Evolutionary conservation across 2,113 vertebrate genomes (phyloP), one percentile per base, ranked within the genome.

Genomic region (Ardeotis arabs): DNA sequence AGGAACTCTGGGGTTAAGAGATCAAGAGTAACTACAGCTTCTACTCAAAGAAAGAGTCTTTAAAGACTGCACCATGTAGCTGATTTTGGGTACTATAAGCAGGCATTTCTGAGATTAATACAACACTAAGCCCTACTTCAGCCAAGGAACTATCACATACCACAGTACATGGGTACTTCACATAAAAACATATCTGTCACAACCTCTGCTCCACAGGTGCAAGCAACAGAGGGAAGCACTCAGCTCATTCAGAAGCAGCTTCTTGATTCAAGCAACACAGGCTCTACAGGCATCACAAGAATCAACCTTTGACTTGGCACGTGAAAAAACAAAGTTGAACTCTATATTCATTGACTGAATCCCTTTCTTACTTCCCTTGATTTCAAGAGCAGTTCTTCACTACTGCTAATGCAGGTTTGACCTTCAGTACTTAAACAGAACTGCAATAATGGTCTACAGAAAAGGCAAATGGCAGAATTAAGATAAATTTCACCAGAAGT

Each of bases 1-100:
- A 93, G 73, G 84, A 96, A 91, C 77, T 89, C 87, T 59, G 73
- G 58, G 77, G 91, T 94, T 95, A 95, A 87, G 58, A 95, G 91
- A 92, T 92, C 92, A 95, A 91, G 67, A 90, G 28, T 82, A 94
- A 74, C 93, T 78, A 90, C 56, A 86, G 92, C 59, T 92, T 84
- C 73, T 76, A 66, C 56, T 93, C 35, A 89, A 84, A 90, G 59
- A 68, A 87, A 76, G 69, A 59, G 25, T 53, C 90, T 91, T 96
- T 74, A 86, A 88, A 94, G 92, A 87, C 12, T 79, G 33, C 41
- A 86, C 62, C 55, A 35, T 33, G 77, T 58, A 89, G 69, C 80
- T 73, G 62, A 73, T 68, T 75, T 75, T 62, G 87, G 77, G 35
- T 79, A 94, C 66, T 66, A 85, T 53, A 73, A 58, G 60, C 69